A percentile compares a stretch with the other conserved stretches of the same genome.
phyloP scores from a whole-genome alignment of 2,888 invertebrate genomes.

The Ophioninae sp. region DNA sequence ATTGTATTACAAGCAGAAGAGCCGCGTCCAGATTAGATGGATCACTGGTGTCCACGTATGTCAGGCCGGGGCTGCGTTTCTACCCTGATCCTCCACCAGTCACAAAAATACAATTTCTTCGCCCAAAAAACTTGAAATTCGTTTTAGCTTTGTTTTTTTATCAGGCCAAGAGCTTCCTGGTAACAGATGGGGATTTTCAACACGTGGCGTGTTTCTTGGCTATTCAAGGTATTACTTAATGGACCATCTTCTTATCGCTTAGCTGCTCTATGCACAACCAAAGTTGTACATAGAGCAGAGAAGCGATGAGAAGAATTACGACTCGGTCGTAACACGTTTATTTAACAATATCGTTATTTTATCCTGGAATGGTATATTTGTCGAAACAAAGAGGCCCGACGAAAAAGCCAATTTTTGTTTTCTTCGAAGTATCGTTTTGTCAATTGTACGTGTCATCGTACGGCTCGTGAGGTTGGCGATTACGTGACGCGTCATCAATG shows the following conservation, averaged over 20 bases:
- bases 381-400: conserved; percentile 6
- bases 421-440: conserved; percentile 10
- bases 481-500: background rate
- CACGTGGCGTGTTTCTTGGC: too few relatives aligned
- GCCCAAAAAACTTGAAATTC: background rate
- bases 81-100: background rate
- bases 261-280: too few relatives aligned
- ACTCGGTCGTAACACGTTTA: background rate
- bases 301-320: conserved; percentile 8
- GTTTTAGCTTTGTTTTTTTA: background rate
- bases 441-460: conserved; percentile 13
- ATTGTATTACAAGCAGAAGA: conserved; percentile 45
- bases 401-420: conserved; percentile 2
- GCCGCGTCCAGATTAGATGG: conserved; percentile 53
- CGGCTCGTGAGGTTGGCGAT: background rate
- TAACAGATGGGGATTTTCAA: too few relatives aligned
- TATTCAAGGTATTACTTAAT: too few relatives aligned
- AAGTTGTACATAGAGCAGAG: background rate
- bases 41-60: conserved; percentile 31
- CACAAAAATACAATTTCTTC: background rate
- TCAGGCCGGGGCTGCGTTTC: background rate
- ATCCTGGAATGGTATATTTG: conserved; percentile 1
- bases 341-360: background rate
- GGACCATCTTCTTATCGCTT: too few relatives aligned
- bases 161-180: too few relatives aligned